phyloP scores from a whole-genome alignment of 1,140 invertebrate genomes.

The Lepidostoma basale region DNA sequence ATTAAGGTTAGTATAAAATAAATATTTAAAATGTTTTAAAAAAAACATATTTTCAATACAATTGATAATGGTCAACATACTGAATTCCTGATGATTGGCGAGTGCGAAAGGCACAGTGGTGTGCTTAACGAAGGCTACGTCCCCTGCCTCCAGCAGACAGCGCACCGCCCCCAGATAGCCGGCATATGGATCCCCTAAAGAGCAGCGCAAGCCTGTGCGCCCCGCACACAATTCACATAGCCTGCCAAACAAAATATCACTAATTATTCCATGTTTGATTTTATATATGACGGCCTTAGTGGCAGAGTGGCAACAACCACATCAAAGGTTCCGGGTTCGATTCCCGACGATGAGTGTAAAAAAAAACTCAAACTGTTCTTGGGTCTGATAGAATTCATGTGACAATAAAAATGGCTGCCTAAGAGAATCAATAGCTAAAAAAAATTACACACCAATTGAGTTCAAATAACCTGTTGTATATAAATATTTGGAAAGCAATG shows the following conservation, averaged over 20 bases:
- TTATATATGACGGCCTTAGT: too few species aligned
- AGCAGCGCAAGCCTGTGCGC: conserved; percentile 79
- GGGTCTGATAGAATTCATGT: too few species aligned
- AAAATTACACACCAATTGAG: too few species aligned
- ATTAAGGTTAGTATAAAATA: neutral
- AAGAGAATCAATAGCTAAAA: too few species aligned
- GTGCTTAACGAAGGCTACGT: conserved; percentile 92
- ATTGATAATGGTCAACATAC: conserved; percentile 56
- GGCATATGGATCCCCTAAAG: conserved; percentile 85
- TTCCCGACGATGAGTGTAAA: too few species aligned
- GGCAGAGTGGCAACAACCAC: too few species aligned
- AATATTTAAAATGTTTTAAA: conserved; percentile 37
- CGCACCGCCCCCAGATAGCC: conserved; percentile 89
- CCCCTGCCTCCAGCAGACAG: conserved; percentile 85
- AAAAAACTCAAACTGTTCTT: too few species aligned
- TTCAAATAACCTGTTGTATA: too few species aligned
- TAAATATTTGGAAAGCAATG: too few species aligned
- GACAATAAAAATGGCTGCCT: too few species aligned
- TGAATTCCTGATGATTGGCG: conserved; percentile 60
- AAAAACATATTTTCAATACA: neutral
- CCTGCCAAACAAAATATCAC: conserved; percentile 50
- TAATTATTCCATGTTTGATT: too few species aligned
- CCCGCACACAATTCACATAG: conserved; percentile 88
- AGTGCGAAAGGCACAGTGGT: conserved; percentile 80
- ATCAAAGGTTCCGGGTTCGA: too few species aligned